These are phyloP conservation scores for Desoria tigrina DNA, from an alignment of 2,888 invertebrate species.

Conservation along the genomic window DNA sequence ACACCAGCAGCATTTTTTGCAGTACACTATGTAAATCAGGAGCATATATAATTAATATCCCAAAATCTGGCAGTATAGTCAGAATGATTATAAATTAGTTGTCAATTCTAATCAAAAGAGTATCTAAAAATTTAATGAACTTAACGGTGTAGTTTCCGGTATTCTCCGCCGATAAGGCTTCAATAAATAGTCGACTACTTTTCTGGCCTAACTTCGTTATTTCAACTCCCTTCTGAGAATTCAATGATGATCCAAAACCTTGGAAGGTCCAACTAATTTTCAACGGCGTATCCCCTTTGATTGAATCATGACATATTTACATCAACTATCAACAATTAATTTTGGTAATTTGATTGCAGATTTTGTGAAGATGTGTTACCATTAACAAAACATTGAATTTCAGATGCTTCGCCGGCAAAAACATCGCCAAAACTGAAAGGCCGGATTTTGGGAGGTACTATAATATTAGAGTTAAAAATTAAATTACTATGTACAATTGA, in stretches of 20 bases:
- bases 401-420: conserved; percentile 51
- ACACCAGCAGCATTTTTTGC: conserved; percentile 60
- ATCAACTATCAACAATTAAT: no score
- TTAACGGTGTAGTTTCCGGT: conserved; percentile 65
- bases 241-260: conserved; percentile 54
- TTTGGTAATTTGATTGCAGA: no score
- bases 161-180: conserved; percentile 51
- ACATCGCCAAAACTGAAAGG: conserved; percentile 53
- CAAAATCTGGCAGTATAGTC: no score
- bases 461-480: neutral
- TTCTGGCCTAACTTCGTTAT: conserved; percentile 61
- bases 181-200: conserved; percentile 61
- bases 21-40: no score
- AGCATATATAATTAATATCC: neutral
- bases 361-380: conserved; percentile 24
- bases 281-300: conserved; percentile 56
- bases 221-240: conserved; percentile 51
- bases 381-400: conserved; percentile 34
- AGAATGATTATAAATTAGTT: no score
- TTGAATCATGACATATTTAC: no score
- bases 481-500: no score
- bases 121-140: neutral
- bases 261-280: conserved; percentile 55
- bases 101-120: no score
- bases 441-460: conserved; percentile 54